Base-by-base conservation (phyloP, 2,888 invertebrate species). In the Amblyteles armatorius region DNA sequence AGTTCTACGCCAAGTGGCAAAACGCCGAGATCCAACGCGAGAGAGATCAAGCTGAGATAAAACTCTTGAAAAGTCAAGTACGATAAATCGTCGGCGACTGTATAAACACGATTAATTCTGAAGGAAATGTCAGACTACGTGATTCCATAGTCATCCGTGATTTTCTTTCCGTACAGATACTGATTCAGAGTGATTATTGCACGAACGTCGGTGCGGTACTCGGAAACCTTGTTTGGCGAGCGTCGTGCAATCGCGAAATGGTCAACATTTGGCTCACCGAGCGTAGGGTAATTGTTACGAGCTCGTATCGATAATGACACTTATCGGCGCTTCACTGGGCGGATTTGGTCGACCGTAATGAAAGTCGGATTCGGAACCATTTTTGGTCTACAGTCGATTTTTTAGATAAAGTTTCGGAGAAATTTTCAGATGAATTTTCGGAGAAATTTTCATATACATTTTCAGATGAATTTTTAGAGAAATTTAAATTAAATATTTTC, bases 211-310 rank as follows among this genome's bases (percentile, higher is more conserved):
- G 94, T 2, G 92, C 94, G 33, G 91, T 93, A 22, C 89, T 94
- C 87, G 93, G 94, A 13, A 92, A 91, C 77, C 88, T 94, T n/a
- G 88, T 93, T 11, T 94, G 94, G 94, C 92, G 92, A 81, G 92
- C 94, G 3, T 94, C 94, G 0, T 86, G 90, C 44, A 88, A 91
- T 36, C 91, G 93, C 0, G 86, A 91, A 57, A 91, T 93, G 26
- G 90, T 93, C 48, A 92, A 93, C 44, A 84, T 88, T 29, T 91
- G 94, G 90, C 87, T 94, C 5, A 88, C 91, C 6, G 90, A 90
- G 52, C 33, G 68, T 67, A 73, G 76, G 87, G 94, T 94, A 88
- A 89, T 57, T 22, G 11, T 57, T 57, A 22, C 22, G 11, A 19
- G 22, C 16, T 26, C 19, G 26, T 3, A 11, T 57, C 22, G 13